Conservation (phyloP, 1,140 invertebrate species). For the Temnothorax longispinosus region DNA sequence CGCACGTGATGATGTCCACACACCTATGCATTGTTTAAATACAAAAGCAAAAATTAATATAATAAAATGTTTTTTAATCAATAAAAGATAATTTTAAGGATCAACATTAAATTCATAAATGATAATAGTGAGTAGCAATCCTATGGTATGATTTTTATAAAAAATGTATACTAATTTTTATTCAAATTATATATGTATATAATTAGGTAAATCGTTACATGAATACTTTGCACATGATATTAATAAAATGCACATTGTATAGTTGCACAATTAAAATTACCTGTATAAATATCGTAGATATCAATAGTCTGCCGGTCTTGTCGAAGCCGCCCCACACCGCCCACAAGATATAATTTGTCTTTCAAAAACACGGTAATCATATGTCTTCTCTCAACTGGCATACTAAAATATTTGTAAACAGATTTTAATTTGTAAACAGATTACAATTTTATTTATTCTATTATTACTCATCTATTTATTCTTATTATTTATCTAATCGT, state of each 20-base stretch:
- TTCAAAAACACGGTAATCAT: too few relatives aligned
- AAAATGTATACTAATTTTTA: not conserved
- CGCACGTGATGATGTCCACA: slow-evolving; percentile 50
- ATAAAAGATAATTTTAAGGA: not conserved
- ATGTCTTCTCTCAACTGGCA: slow-evolving; percentile 2
- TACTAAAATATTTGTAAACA: too few relatives aligned
- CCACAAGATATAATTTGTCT: too few relatives aligned
- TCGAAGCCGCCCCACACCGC: too few relatives aligned
- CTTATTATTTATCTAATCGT: too few relatives aligned
- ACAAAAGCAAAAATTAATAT: not conserved
- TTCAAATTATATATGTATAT: not conserved
- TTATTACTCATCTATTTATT: too few relatives aligned
- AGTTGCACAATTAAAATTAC: too few relatives aligned
- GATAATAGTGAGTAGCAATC: not conserved
- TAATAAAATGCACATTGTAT: not conserved
- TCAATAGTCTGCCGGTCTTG: too few relatives aligned
- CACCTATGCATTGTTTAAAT: slow-evolving; percentile 44
- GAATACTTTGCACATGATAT: not conserved
- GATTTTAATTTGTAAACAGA: too few relatives aligned
- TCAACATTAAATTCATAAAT: not conserved
- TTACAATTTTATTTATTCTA: too few relatives aligned
- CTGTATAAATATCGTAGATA: too few relatives aligned
- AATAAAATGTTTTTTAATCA: not conserved
- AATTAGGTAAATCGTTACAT: not conserved
- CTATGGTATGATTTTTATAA: not conserved